These are phyloP conservation scores for Coccyzus lansbergi DNA, from an alignment of 2,797 vertebrate species.

Conservation along the genomic window DNA sequence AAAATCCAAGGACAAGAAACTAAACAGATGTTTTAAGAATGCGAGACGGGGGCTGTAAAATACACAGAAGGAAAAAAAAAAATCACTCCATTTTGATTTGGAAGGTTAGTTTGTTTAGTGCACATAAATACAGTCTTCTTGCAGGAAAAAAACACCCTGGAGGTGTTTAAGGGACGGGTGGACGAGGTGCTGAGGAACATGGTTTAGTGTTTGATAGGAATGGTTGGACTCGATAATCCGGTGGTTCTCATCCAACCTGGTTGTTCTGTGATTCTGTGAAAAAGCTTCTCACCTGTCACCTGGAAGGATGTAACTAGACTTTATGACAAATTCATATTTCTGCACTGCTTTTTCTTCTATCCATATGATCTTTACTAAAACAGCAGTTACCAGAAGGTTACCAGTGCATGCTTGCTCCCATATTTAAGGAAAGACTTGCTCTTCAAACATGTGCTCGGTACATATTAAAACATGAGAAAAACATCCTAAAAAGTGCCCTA, in stretches of 20 bases:
- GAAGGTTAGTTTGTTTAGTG: neutral
- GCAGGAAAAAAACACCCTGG: too few species aligned
- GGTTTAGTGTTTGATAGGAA: too few species aligned
- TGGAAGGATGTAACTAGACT: neutral
- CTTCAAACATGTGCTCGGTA: neutral
- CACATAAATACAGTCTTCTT: neutral
- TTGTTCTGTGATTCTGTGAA: too few species aligned
- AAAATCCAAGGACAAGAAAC: conserved; percentile 73
- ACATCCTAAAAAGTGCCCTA: neutral
- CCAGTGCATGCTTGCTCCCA: neutral
- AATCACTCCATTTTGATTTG: neutral
- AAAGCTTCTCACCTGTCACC: conserved; percentile 10
- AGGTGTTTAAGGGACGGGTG: too few species aligned
- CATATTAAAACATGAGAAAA: neutral
- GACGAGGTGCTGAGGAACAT: too few species aligned
- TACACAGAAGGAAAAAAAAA: neutral
- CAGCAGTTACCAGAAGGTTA: neutral
- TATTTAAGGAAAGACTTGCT: neutral
- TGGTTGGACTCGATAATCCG: too few species aligned
- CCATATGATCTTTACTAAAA: neutral
- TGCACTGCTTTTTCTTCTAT: neutral
- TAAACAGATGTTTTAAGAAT: conserved; percentile 63
- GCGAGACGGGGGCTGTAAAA: conserved; percentile 50
- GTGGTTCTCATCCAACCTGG: too few species aligned
- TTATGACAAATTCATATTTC: neutral